Evolutionary conservation across 1,140 invertebrate genomes (phyloP).

Genomic region (Bombus sibiricus): DNA sequence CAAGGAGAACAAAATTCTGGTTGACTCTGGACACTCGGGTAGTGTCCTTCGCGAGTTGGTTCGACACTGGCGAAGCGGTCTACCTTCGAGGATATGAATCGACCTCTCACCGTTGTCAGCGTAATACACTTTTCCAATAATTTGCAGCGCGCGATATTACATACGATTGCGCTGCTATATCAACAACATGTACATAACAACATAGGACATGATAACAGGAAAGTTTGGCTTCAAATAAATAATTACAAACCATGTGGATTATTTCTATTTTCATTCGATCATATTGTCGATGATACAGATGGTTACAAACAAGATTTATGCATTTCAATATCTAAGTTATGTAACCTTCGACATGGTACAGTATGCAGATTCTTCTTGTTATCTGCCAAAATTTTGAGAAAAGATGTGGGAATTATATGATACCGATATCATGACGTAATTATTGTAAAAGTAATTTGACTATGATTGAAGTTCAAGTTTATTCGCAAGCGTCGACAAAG

Average conservation of each 20-base stretch:
- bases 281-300: not conserved
- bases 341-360: too few species aligned
- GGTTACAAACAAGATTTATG: not conserved
- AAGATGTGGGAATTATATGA: too few species aligned
- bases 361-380: not conserved
- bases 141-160: conserved; percentile 10
- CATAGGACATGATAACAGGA: not conserved
- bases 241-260: too few species aligned
- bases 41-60: not conserved
- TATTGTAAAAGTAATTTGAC: not conserved
- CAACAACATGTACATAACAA: not conserved
- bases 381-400: not conserved
- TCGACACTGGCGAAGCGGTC: conserved; percentile 55
- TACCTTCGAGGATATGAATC: conserved; percentile 60
- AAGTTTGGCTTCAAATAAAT: not conserved
- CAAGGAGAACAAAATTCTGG: conserved; percentile 22
- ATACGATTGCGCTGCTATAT: not conserved
- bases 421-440: too few species aligned
- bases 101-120: conserved; percentile 58
- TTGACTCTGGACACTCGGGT: not conserved
- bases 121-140: conserved; percentile 52
- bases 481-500: not conserved
- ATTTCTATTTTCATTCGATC: not conserved
- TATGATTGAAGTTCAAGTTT: not conserved
- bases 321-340: not conserved